These are phyloP conservation scores for Sthenelais limicola DNA, from an alignment of 2,888 invertebrate genomes.

Conservation along the genomic window DNA sequence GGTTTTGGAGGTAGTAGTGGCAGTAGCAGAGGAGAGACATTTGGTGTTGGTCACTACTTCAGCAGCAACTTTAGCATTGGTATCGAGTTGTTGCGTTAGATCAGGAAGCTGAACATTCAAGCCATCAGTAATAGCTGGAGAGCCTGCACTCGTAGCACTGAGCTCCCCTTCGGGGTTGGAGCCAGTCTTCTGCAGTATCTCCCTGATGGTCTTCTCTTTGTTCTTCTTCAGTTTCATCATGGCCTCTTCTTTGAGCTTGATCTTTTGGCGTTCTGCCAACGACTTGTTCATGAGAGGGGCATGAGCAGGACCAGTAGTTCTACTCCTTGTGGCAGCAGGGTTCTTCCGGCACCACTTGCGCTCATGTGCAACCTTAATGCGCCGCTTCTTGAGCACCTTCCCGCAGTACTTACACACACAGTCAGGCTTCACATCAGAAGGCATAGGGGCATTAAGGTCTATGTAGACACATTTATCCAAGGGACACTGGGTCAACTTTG, in stretches of 20 bases:
- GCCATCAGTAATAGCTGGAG: too few species aligned
- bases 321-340: not conserved
- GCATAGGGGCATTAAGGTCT: constrained; percentile 27
- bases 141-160: too few species aligned
- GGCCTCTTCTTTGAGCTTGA: constrained; percentile 30
- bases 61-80: too few species aligned
- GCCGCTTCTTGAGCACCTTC: constrained; percentile 27
- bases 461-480: constrained; percentile 32
- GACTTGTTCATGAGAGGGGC: constrained; percentile 30
- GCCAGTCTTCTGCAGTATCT: constrained; percentile 25
- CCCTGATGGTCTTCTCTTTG: constrained; percentile 24
- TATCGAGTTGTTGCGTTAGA: too few species aligned
- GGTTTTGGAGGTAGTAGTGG: constrained; percentile 1
- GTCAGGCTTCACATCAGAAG: constrained; percentile 9
- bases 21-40: too few species aligned
- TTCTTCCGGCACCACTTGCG: constrained; percentile 35
- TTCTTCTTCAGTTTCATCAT: constrained; percentile 12
- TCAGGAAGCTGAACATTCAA: too few species aligned
- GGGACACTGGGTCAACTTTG: constrained; percentile 21
- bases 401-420: constrained; percentile 38
- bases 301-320: not conserved
- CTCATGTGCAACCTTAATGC: constrained; percentile 32
- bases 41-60: too few species aligned
- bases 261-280: constrained; percentile 22
- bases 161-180: constrained; percentile 11